Conservation (phyloP, 2,797 vertebrate genomes). For the Hylomyscus alleni region DNA sequence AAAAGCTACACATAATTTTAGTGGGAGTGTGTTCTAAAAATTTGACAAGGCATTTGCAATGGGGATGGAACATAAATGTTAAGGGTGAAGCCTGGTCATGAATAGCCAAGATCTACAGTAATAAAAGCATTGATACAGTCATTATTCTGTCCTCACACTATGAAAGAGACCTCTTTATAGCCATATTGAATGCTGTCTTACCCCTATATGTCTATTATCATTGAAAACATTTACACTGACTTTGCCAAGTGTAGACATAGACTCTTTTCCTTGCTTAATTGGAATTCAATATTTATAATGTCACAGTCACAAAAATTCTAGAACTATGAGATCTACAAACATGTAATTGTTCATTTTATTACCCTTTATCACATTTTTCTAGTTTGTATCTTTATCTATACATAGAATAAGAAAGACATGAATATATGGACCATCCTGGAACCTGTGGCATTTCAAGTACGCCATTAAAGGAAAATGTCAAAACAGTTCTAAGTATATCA, state of each 20-base stretch:
- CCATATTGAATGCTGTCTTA: neutral
- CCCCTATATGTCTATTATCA: neutral
- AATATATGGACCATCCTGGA: neutral
- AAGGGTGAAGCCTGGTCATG: constrained; percentile 55
- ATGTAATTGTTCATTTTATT: neutral
- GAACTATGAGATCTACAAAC: neutral
- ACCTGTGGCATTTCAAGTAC: neutral
- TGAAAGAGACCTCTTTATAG: constrained; percentile 66
- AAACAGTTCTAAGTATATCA: neutral
- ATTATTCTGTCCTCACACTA: constrained; percentile 47
- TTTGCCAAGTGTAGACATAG: constrained; percentile 36
- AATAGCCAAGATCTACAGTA: constrained; percentile 65
- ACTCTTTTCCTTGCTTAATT: constrained; percentile 12
- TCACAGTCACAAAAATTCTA: neutral
- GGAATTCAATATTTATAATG: constrained; percentile 25
- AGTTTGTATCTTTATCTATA: neutral
- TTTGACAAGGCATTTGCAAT: constrained; percentile 60
- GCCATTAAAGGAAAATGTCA: neutral
- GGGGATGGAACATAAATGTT: constrained; percentile 61
- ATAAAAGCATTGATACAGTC: constrained; percentile 52
- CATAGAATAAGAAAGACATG: neutral
- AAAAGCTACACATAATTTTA: constrained; percentile 31
- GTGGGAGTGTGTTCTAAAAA: constrained; percentile 28
- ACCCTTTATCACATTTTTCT: neutral
- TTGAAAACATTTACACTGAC: constrained; percentile 50